Evolutionary conservation across 2,888 invertebrate genomes (phyloP), one percentile per base, ranked within the genome.

Genomic region (Aproaerema taeniolella): DNA sequence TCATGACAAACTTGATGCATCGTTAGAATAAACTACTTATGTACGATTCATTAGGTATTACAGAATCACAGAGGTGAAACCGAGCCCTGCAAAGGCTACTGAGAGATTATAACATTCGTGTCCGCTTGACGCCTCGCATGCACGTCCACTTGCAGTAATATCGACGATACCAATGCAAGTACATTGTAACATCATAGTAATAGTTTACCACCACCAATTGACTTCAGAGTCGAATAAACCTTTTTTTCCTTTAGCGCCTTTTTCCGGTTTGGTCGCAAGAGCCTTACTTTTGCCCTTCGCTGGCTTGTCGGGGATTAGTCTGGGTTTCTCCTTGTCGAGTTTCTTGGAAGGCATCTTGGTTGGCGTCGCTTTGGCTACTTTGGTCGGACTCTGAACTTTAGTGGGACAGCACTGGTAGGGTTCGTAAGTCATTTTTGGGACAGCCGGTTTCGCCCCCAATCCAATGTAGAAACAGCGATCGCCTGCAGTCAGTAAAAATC

Each of bases 381-480:
- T 93, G 64, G 92, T 92, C 71, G 91, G 90, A 78, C 91, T 91
- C 77, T 90, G 90, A 80, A 92, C 91, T 90, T 93, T 93, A 81
- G 92, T 92, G 82, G 95, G 95, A 90, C 95, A 95, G 91, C 95
- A 95, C 89, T 95, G 95, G 91, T 93, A 95, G 78, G 95, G 93
- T 91, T 93, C 93, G 88, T 93, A 94, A 86, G 93, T 91, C 87
- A 89, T 88, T 87, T 90, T 90, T 82, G 92, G 91, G 82, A 91
- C 89, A 73, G 90, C 90, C 83, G 89, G 90, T 89, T 93, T 93
- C 89, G 93, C 93, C 88, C 94, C 95, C 92, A 95, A 91, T 90
- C 95, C 95, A 90, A 95, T 94, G 94, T 94, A 94, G 94, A 95
- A 95, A 92, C 95, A 95, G 91, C 95, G 95, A 92, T 95, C 95